These are phyloP conservation scores for Troilus luridus DNA, from an alignment of 2,888 invertebrate genomes.

Conservation along the genomic window DNA sequence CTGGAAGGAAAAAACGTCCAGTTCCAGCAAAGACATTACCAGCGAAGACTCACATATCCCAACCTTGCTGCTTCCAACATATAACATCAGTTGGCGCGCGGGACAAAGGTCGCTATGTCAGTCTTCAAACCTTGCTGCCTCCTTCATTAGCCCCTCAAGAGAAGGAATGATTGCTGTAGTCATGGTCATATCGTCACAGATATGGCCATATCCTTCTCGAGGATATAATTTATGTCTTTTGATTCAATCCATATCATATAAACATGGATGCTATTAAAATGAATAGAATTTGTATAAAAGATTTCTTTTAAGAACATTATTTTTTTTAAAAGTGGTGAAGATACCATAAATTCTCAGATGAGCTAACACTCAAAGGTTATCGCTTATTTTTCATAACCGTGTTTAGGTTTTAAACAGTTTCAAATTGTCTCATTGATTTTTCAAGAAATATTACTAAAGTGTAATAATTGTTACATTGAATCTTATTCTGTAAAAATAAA, in stretches of 20 bases:
- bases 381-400: not conserved
- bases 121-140: slow-evolving; percentile 77
- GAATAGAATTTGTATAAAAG: not conserved
- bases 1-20: slow-evolving; percentile 71
- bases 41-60: slow-evolving; percentile 85
- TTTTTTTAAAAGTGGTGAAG: not conserved
- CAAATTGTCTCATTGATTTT: not conserved
- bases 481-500: not conserved
- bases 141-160: slow-evolving; percentile 25
- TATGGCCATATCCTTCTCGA: not conserved
- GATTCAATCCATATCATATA: not conserved
- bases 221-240: not conserved
- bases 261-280: slow-evolving; percentile 17
- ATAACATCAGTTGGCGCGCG: slow-evolving; percentile 82
- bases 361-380: not conserved
- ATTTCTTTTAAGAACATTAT: not conserved
- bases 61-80: slow-evolving; percentile 88
- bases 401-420: not conserved
- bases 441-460: not conserved
- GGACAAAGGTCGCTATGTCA: slow-evolving; percentile 72
- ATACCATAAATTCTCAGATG: not conserved
- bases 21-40: slow-evolving; percentile 76
- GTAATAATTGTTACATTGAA: not conserved
- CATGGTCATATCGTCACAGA: not conserved
- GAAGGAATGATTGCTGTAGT: slow-evolving; percentile 49